phyloP scores from a whole-genome alignment of 2,113 vertebrate genomes.

The Campylorhamphus procurvoides region DNA sequence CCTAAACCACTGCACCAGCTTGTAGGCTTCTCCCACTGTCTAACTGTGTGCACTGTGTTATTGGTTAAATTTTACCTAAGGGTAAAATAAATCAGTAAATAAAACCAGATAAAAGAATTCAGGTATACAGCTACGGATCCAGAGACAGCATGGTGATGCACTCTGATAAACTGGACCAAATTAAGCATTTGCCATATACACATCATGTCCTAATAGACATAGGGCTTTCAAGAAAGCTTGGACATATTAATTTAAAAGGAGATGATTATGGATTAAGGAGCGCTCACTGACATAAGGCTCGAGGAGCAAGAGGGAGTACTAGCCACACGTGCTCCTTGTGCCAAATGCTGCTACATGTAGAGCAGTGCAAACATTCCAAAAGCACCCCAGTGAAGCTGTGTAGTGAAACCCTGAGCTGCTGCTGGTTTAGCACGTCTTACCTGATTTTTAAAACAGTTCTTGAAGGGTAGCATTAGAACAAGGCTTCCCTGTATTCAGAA shows the following conservation, averaged over 20 bases:
- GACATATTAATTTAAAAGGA: background rate
- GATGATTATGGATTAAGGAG: background rate
- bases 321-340: background rate
- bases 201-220: background rate
- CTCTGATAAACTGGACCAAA: background rate
- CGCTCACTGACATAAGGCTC: background rate
- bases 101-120: background rate
- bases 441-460: background rate
- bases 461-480: background rate
- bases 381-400: background rate
- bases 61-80: background rate
- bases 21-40: background rate
- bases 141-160: background rate
- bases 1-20: background rate
- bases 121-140: background rate
- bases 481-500: background rate
- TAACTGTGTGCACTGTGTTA: background rate
- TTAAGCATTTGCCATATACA: accelerated
- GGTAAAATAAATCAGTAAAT: background rate
- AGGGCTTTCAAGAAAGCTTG: background rate
- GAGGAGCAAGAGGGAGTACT: background rate
- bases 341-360: background rate
- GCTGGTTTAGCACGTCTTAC: background rate
- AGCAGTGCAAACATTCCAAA: background rate
- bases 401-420: background rate